These are phyloP conservation scores for Trichogramma dendrolimi DNA, from an alignment of 2,888 invertebrate genomes.

Conservation along the genomic window DNA sequence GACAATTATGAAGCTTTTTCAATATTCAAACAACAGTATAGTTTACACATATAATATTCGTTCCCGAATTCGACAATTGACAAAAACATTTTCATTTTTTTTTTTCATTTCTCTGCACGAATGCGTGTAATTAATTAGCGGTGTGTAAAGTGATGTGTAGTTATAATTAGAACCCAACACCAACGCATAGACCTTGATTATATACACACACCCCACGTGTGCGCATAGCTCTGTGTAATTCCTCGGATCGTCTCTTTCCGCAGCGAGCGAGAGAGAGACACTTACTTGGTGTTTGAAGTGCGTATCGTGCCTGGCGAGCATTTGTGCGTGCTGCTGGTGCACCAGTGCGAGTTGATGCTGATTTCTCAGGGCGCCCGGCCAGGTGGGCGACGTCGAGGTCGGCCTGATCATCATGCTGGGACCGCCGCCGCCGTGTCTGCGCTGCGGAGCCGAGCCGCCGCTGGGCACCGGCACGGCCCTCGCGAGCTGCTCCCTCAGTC, in stretches of 20 bases:
- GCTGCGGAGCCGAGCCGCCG: constrained; percentile 32
- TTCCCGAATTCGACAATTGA: no score
- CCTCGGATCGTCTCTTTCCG: constrained; percentile 60
- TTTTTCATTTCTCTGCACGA: no score
- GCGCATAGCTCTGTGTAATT: no score
- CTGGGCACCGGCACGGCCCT: constrained; percentile 44
- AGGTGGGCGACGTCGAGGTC: constrained; percentile 31
- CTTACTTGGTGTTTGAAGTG: constrained; percentile 80
- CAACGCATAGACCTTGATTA: no score
- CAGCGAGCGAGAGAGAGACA: constrained; percentile 55
- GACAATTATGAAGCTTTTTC: no score
- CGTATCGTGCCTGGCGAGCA: constrained; percentile 62
- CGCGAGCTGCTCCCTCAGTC: constrained; percentile 45
- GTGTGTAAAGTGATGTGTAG: no score
- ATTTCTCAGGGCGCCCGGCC: constrained; percentile 43
- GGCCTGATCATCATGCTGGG: constrained; percentile 31
- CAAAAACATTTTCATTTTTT: no score
- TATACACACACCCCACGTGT: no score
- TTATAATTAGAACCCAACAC: no score
- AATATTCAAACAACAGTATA: no score
- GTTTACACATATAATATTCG: no score
- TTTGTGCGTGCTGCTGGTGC: constrained; percentile 50
- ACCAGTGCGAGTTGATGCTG: constrained; percentile 47
- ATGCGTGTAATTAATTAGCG: no score
- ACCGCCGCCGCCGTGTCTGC: constrained; percentile 34